Evolutionary conservation across 2,113 vertebrate species (phyloP), one percentile per base, ranked within the genome.

Genomic region (Oryzias celebensis): DNA sequence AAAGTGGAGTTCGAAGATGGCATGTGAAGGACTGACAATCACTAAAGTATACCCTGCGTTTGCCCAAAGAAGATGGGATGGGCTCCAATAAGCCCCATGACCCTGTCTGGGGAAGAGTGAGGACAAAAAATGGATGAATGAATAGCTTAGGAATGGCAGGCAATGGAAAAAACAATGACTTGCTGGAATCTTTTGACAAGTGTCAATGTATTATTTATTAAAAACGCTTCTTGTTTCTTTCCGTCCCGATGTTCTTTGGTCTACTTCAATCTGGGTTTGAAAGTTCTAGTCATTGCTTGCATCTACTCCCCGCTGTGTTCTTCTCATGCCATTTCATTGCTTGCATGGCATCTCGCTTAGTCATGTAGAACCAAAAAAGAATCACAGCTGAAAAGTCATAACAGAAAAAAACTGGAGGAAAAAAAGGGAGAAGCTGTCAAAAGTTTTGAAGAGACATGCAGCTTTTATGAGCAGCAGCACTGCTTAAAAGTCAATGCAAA

Each of bases 341-440:
- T 65, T 16, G 24, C 43, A 61, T 62, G 60, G 53, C 68, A 68
- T 77, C 56, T 71, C 46, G 55, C 75, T 77, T 65, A 80, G 60
- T 71, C 71, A 79, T 77, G 81, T 51, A 42, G 24, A 68, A 65
- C 45, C 52, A 46, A 67, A 68, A 20, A 52, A 44, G 46, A 68
- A 68, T 65, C 60, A 52, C 53, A 68, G 58, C 66, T 78, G 64
- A 67, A 66, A 77, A 73, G 50, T 71, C 46, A 69, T 77, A 68
- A 55, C 28, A 58, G 61, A 71, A 50, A 4, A 49, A 60, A 36
- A 48, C 6, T 5, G 14, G 2, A n/a, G 14, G 2, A 2, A 23
- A 65, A 57, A 68, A 57, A 36, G 1, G 36, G 45, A 31, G 42
- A 47, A 41, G 49, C 60, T 67, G 65, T 64, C 65, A 70, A 64